Base-by-base conservation (phyloP, 1,140 invertebrate genomes). In the Lanistes nyassanus region DNA sequence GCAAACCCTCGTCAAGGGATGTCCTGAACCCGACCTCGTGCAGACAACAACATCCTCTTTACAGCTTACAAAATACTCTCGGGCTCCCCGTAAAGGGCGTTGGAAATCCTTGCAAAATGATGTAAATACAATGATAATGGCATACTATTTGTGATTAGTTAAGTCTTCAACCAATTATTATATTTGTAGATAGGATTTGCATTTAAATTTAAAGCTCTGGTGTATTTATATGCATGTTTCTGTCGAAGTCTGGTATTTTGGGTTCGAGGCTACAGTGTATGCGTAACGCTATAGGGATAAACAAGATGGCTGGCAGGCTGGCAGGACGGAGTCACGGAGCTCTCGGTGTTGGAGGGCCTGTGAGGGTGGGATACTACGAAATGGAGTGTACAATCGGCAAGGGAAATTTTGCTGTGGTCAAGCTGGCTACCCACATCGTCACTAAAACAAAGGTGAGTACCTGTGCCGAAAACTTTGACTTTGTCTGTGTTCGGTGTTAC, bases 381-480 rank as follows among this genome's bases (percentile, higher is more conserved):
- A 93, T 98, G 85, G 95, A 97, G 89, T 94, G 94, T 84, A 98
- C 96, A 62, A 98, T 98, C 83, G 97, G 97, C 74, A 99, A 98
- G 91, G 96, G 97, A 56, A 98, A 98, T 91, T 98, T 98, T 90
- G 97, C 97, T 58, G 95, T 98, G 76, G 97, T 98, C 76, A 98
- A 98, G 91, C 89, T 97, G 82, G 97, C 96, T 76, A 94, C 94
- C 85, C 96, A 98, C 90, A 93, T 95, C 60, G 94, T 97, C 85
- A 98, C 96, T 74, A 97, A 96, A 91, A 97, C 94, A 82, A 96
- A 98, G 94, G 97, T 98, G 92, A 93, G 92, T 78, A 51, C n/a
- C 11, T 29, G 26, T 19, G n/a, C 11, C 34, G 19, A 70, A 31
- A 76, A 74, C 42, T 73, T 56, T 31, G 39, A 31, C 64, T 21